phyloP scores from a whole-genome alignment of 2,888 invertebrate species.

The Phengaris arion region DNA sequence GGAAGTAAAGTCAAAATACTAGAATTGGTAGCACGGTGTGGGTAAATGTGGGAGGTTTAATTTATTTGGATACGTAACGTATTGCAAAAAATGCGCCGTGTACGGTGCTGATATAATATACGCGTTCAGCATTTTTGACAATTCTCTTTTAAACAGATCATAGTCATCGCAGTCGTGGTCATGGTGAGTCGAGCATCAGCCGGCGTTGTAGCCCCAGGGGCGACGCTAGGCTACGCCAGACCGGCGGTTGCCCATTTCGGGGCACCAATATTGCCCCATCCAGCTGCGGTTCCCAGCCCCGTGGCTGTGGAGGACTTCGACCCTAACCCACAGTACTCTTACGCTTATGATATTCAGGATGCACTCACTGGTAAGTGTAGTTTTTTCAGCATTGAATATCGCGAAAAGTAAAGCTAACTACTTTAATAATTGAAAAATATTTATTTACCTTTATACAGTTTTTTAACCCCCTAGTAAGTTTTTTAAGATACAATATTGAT shows the following conservation, averaged over 20 bases:
- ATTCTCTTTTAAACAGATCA: conserved; percentile 47
- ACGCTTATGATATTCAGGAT: conserved; percentile 84
- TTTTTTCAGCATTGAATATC: too few relatives aligned
- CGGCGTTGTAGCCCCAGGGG: conserved; percentile 47
- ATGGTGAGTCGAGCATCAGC: conserved; percentile 57
- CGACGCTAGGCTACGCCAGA: conserved; percentile 54
- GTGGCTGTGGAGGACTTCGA: conserved; percentile 78
- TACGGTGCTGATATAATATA: too few relatives aligned
- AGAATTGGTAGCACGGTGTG: too few relatives aligned
- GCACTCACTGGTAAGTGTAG: conserved; percentile 79
- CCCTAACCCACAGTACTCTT: conserved; percentile 83
- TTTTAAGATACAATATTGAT: too few relatives aligned
- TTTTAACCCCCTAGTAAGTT: too few relatives aligned
- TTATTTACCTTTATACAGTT: too few relatives aligned
- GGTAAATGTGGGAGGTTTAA: too few relatives aligned
- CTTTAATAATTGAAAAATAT: too few relatives aligned
- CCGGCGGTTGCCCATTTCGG: conserved; percentile 48
- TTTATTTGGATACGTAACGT: too few relatives aligned
- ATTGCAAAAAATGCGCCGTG: too few relatives aligned
- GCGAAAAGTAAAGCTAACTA: too few relatives aligned
- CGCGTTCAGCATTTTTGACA: background rate
- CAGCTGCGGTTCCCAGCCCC: conserved; percentile 44
- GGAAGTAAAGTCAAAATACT: too few relatives aligned
- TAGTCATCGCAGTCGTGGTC: conserved; percentile 58
- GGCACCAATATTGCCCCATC: conserved; percentile 56